These are phyloP conservation scores for Isichthys henryi DNA, from an alignment of 2,113 vertebrate genomes.

Conservation along the genomic window DNA sequence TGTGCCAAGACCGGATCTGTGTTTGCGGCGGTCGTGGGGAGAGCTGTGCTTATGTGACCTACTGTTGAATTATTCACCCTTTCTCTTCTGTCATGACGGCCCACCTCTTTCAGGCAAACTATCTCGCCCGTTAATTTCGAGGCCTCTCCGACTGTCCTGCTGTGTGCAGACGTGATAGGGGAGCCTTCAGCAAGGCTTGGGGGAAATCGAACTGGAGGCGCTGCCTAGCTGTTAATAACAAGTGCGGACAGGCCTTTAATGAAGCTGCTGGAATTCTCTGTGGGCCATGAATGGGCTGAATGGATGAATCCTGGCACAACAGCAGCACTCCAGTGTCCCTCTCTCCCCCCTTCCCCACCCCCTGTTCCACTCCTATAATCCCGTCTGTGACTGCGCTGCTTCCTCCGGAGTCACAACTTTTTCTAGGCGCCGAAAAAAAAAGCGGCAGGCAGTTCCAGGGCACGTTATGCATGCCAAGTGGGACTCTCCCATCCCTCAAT, in stretches of 20 bases:
- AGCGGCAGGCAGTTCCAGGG: not conserved
- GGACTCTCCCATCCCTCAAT: too few relatives aligned
- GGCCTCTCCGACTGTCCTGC: not conserved
- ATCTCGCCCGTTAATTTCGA: not conserved
- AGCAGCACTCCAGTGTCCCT: conserved; percentile 48
- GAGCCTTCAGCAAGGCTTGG: not conserved
- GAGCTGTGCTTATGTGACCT: not conserved
- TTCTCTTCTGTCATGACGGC: not conserved
- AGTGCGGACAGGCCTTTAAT: conserved; percentile 3
- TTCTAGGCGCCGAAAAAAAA: conserved; percentile 12
- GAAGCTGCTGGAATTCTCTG: conserved; percentile 9
- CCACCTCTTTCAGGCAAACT: not conserved
- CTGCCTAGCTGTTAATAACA: conserved; percentile 4
- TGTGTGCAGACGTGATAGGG: not conserved
- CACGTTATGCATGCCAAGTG: not conserved
- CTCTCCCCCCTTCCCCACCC: conserved; percentile 30
- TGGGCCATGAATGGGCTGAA: conserved; percentile 33
- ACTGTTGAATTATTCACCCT: not conserved
- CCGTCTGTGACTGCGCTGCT: conserved; percentile 29
- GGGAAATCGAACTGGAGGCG: not conserved
- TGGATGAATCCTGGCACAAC: conserved; percentile 52
- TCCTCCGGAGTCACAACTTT: conserved; percentile 30
- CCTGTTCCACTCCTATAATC: conserved; percentile 20
- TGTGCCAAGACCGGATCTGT: not conserved
- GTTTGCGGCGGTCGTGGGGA: not conserved